Conservation (phyloP, 2,797 vertebrate genomes). For the Leuciscus waleckii region DNA sequence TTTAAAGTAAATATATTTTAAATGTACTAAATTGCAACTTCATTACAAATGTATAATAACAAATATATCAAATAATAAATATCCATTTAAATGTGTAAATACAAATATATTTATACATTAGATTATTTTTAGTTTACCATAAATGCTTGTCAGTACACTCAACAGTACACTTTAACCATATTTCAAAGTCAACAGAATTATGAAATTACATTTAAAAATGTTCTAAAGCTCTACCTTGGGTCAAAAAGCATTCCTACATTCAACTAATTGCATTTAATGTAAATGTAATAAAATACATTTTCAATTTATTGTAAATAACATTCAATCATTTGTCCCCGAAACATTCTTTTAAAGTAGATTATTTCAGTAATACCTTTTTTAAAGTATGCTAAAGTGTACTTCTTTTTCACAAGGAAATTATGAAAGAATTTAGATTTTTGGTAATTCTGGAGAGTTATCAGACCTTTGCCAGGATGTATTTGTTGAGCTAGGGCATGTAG, state of each 20-base stretch:
- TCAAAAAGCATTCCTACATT: not conserved
- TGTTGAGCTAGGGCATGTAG: conserved; percentile 92
- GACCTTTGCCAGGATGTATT: conserved; percentile 91
- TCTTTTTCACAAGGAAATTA: not conserved
- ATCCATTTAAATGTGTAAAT: not conserved
- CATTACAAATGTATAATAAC: not conserved
- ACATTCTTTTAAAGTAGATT: not conserved
- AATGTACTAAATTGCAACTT: not conserved
- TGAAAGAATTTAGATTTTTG: not conserved
- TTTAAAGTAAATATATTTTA: not conserved
- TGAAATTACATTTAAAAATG: not conserved
- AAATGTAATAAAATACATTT: not conserved
- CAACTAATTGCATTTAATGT: not conserved
- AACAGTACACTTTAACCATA: not conserved
- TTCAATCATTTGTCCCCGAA: not conserved
- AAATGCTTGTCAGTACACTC: not conserved
- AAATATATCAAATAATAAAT: too few species aligned
- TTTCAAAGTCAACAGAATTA: not conserved
- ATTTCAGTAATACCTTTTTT: not conserved
- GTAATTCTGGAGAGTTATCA: not conserved
- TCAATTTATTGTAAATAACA: not conserved
- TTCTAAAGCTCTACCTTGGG: not conserved
- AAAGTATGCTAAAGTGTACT: not conserved
- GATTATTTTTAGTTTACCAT: not conserved
- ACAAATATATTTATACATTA: too few species aligned